These are phyloP conservation scores for Sorex araneus DNA, from an alignment of 2,113 vertebrate species.

Conservation along the genomic window DNA sequence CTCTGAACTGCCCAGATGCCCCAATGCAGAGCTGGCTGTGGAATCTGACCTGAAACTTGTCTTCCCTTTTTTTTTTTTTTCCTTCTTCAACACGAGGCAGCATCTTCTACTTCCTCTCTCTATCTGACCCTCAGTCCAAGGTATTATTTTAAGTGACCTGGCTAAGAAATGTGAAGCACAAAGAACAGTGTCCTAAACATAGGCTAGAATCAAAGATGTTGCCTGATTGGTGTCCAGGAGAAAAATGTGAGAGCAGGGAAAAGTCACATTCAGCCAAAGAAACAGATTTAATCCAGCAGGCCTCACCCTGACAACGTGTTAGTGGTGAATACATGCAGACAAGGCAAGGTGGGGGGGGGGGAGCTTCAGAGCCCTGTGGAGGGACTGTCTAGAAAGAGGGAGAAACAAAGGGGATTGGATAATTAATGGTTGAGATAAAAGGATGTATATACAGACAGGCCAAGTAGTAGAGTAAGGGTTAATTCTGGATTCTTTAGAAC, in stretches of 20 bases:
- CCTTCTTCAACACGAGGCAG: background rate
- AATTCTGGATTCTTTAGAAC: conserved; percentile 53
- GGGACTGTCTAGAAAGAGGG: background rate
- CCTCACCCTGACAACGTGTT: background rate
- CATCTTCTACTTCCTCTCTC: conserved; percentile 10
- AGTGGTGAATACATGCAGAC: background rate
- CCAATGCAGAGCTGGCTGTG: background rate
- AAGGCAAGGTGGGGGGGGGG: background rate
- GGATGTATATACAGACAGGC: background rate
- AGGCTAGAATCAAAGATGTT: background rate
- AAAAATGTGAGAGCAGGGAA: background rate
- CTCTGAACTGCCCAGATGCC: background rate
- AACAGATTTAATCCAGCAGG: background rate
- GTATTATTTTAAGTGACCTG: conserved; percentile 36
- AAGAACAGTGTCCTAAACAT: background rate
- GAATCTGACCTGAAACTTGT: background rate
- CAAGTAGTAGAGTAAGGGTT: conserved; percentile 37
- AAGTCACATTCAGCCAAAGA: background rate
- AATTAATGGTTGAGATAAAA: background rate
- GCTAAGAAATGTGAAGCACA: conserved; percentile 9
- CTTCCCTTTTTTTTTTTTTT: background rate
- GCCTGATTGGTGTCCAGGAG: background rate
- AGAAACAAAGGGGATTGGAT: background rate
- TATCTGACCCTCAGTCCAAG: background rate
- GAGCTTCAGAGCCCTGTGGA: background rate